Evolutionary conservation across 2,113 vertebrate species (phyloP).

Genomic region (Cephalophus harveyi): DNA sequence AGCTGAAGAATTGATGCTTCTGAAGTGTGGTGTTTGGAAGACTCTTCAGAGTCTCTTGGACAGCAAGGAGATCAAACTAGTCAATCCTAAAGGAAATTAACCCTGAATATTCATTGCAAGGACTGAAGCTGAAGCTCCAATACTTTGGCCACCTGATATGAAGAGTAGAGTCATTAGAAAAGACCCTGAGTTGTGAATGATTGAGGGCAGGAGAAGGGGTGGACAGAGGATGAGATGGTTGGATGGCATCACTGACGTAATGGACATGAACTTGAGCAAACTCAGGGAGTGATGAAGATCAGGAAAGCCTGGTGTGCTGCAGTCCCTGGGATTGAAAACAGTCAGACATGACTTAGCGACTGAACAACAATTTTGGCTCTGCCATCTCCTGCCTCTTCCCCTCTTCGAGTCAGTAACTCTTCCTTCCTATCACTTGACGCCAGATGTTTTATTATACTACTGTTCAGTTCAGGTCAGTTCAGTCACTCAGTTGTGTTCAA

Average conservation of each 20-base stretch:
- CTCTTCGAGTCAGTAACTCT: not conserved
- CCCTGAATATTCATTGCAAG: not conserved
- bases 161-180: not conserved
- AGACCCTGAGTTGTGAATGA: not conserved
- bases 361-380: not conserved
- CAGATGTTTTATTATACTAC: not conserved
- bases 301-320: not conserved
- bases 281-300: not conserved
- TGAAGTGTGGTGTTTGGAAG: not conserved
- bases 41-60: not conserved
- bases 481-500: too few species aligned
- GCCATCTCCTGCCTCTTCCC: not conserved
- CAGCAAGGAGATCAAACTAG: not conserved
- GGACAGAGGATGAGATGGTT: not conserved
- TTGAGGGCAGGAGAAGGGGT: not conserved
- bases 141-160: not conserved
- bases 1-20: not conserved
- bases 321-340: not conserved
- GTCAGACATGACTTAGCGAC: not conserved
- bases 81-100: not conserved
- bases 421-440: not conserved
- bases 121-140: not conserved
- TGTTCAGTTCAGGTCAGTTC: not conserved
- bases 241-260: fast-evolving
- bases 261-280: not conserved